A percentile compares a stretch with the other conserved stretches of the same genome.
Evolutionary conservation across 1,140 invertebrate genomes (phyloP).

Genomic region (Cylas formicarius): DNA sequence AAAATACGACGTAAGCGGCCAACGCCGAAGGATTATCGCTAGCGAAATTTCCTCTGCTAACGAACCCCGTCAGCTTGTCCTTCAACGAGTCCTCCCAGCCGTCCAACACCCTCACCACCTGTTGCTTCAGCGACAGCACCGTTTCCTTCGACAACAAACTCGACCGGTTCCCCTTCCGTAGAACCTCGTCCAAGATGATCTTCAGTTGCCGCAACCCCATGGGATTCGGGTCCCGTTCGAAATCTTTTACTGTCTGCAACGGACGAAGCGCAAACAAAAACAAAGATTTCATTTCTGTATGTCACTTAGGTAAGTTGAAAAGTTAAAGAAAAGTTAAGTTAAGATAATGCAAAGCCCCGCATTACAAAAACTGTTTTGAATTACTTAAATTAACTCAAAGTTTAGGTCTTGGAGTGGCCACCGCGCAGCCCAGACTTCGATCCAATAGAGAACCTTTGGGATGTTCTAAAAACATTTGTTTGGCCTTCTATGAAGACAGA

Average conservation of each 20-base stretch:
- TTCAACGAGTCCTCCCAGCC: constrained; percentile 48
- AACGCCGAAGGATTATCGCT: constrained; percentile 44
- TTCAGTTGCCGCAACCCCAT: constrained; percentile 62
- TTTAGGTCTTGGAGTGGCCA: no score
- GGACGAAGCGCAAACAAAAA: constrained; percentile 15
- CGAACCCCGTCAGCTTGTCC: constrained; percentile 44
- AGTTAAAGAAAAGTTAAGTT: no score
- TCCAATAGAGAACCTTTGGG: no score
- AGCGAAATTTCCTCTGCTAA: constrained; percentile 39
- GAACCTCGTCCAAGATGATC: constrained; percentile 48
- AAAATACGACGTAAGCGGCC: constrained; percentile 52
- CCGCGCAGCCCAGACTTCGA: no score
- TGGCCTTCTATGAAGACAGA: no score
- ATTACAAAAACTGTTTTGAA: no score
- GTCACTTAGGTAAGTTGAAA: no score
- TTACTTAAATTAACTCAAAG: no score
- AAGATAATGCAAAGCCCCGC: no score
- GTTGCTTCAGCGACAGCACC: constrained; percentile 52
- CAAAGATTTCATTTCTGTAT: constrained; percentile 1
- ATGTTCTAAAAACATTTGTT: no score
- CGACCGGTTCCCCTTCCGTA: constrained; percentile 31
- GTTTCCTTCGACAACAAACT: constrained; percentile 43
- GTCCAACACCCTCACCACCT: constrained; percentile 47
- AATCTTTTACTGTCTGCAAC: constrained; percentile 44
- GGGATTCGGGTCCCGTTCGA: constrained; percentile 44